Evolutionary conservation across 2,888 invertebrate species (phyloP).

Genomic region (Podotricha telesiphe): DNA sequence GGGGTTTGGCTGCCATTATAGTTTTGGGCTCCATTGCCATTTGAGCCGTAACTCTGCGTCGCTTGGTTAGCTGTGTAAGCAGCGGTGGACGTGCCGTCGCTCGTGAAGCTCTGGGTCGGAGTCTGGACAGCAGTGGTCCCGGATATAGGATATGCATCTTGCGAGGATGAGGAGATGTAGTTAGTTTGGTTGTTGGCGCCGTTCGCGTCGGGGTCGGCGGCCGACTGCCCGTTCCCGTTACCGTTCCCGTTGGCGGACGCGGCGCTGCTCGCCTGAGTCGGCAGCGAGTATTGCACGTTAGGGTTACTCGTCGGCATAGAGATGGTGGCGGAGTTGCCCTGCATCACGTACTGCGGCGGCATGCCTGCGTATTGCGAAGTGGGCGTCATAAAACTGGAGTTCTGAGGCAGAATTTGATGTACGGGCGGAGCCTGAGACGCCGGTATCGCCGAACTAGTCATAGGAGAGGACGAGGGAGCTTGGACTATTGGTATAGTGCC

Average conservation of each 20-base stretch:
- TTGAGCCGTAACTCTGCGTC: constrained; percentile 60
- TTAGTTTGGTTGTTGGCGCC: constrained; percentile 66
- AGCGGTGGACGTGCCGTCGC: constrained; percentile 61
- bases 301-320: constrained; percentile 62
- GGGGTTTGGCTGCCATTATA: constrained; percentile 61
- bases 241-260: constrained; percentile 59
- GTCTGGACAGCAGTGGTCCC: constrained; percentile 56
- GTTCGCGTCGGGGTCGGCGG: constrained; percentile 62
- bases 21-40: constrained; percentile 57
- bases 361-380: constrained; percentile 69
- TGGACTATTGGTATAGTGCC: constrained; percentile 75
- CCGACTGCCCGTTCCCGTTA: constrained; percentile 64
- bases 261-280: constrained; percentile 56
- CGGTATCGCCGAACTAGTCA: constrained; percentile 60
- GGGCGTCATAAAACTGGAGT: constrained; percentile 65
- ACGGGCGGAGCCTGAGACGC: constrained; percentile 63
- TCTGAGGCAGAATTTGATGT: constrained; percentile 69
- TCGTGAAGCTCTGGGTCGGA: constrained; percentile 55
- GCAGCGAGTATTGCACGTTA: constrained; percentile 67
- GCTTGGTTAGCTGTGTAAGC: constrained; percentile 61
- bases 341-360: constrained; percentile 75
- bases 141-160: constrained; percentile 65
- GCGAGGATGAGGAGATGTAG: constrained; percentile 75
- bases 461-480: constrained; percentile 64
- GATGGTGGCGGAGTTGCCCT: constrained; percentile 61